These are phyloP conservation scores for Pygoscelis adeliae DNA, from an alignment of 2,113 vertebrate species.

Conservation along the genomic window DNA sequence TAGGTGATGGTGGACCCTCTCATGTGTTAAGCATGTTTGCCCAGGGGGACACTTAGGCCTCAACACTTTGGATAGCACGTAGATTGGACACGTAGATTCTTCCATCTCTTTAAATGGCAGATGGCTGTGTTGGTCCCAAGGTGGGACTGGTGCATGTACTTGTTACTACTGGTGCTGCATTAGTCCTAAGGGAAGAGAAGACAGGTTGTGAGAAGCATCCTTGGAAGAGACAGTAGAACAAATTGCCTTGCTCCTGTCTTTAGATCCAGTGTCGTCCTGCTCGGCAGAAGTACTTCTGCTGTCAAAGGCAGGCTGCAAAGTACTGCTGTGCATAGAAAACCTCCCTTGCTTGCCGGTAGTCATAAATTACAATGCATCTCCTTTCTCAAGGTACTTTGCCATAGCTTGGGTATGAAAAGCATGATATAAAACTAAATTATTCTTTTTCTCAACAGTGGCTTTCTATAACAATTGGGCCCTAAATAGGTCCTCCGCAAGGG, in stretches of 20 bases:
- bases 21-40: neutral
- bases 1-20: neutral
- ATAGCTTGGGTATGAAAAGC: neutral
- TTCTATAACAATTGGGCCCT: neutral
- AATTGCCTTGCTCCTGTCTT: neutral
- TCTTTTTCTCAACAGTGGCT: neutral
- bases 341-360: neutral
- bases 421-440: neutral
- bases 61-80: neutral
- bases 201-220: neutral
- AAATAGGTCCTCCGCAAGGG: neutral
- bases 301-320: neutral
- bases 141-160: rapidly evolving
- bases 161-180: neutral
- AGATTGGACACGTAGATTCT: rapidly evolving
- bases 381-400: neutral
- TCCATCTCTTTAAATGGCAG: neutral
- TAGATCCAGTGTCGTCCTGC: neutral
- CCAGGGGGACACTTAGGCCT: neutral
- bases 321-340: neutral
- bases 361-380: neutral
- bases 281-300: neutral
- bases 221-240: neutral
- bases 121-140: neutral
- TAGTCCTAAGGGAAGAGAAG: neutral